Evolutionary conservation across 1,140 invertebrate species (phyloP), one percentile per base, ranked within the genome.

Genomic region (Ditylenchus dipsaci): DNA sequence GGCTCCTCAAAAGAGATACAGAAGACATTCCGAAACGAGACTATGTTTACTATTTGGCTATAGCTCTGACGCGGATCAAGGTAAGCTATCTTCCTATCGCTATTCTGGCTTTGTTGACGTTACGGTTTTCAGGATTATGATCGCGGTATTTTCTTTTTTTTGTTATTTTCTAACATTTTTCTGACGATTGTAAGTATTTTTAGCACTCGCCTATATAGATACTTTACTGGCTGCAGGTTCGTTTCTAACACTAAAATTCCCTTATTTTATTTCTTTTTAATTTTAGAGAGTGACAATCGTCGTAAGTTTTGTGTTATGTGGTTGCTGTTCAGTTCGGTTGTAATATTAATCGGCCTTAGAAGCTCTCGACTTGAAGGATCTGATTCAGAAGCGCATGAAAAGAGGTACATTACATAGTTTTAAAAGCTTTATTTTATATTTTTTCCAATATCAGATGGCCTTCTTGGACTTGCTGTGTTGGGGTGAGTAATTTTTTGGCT

Each of bases 21-120:
- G 87, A 88, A 62, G 90, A 90, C 53, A 88, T 87, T 23, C 86
- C 86, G 30, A 90, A 89, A 81, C 85, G 93, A 70, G 93, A 97
- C 86, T 96, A 93, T 83, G 86, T 97, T 23, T 97, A 92, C 85
- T 96, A 94, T 84, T 87, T 97, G 82, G 90, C 92, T 0, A 88
- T 96, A 79, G 93, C 91, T 58, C 90, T 92, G 86, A 90, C 92
- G n/a, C 88, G 91, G 82, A 86, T 95, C 21, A 87, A 86, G 78
- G 87, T 86, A 11, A 11, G 33, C 11, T 38, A n/a, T 38, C 11
- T 38, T 38, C 33, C 11, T 38, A 11, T 38, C 33, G 3, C 11
- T 11, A 11, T 38, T 5, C 33, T 11, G 11, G 33, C 3, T 38
- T 5, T 5, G n/a, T n/a, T n/a, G n/a, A n/a, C n/a, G n/a, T n/a